Conservation (phyloP, 1,140 invertebrate genomes). For the Mactra quadrangularis region DNA sequence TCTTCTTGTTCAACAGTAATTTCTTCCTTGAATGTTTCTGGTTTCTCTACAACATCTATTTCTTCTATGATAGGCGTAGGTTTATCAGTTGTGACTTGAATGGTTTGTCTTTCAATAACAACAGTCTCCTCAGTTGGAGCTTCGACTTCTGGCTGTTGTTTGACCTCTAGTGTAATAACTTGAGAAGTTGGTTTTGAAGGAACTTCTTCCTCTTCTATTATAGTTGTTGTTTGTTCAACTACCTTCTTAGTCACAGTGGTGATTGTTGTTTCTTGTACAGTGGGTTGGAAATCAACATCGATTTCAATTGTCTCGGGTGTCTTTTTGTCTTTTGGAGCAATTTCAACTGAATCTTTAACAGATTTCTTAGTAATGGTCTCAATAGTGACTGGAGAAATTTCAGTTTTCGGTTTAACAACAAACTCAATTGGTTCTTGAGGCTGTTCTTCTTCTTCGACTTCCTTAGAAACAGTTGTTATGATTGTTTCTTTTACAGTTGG, state of each 20-base stretch:
- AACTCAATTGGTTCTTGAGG: too few relatives aligned
- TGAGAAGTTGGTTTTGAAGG: slow-evolving; percentile 3
- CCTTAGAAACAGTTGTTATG: slow-evolving; percentile 15
- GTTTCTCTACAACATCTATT: too few relatives aligned
- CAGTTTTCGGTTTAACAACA: slow-evolving; percentile 41
- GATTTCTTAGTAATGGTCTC: slow-evolving; percentile 21
- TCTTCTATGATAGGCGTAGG: slow-evolving; percentile 20
- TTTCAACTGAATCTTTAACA: slow-evolving; percentile 19
- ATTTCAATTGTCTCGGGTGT: slow-evolving; percentile 23
- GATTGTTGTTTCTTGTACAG: slow-evolving; percentile 14
- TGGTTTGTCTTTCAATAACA: slow-evolving; percentile 61
- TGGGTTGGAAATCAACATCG: slow-evolving; percentile 30
- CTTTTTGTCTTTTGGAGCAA: slow-evolving; percentile 39
- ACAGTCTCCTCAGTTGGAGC: slow-evolving; percentile 60
- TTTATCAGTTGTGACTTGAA: slow-evolving; percentile 48
- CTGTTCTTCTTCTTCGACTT: too few relatives aligned
- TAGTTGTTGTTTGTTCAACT: slow-evolving; percentile 11
- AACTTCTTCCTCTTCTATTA: slow-evolving; percentile 46
- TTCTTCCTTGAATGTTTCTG: slow-evolving; percentile 37
- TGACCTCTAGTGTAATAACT: slow-evolving; percentile 36
- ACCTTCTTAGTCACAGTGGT: slow-evolving; percentile 23
- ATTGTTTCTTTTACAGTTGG: slow-evolving; percentile 47
- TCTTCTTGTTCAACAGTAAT: neutral
- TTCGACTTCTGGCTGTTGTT: slow-evolving; percentile 21
- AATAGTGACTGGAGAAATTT: slow-evolving; percentile 51